Percentiles rank a stretch among this genome's conserved stretches.
Conservation (phyloP, 1,140 invertebrate genomes). For the Prorops nasuta region DNA sequence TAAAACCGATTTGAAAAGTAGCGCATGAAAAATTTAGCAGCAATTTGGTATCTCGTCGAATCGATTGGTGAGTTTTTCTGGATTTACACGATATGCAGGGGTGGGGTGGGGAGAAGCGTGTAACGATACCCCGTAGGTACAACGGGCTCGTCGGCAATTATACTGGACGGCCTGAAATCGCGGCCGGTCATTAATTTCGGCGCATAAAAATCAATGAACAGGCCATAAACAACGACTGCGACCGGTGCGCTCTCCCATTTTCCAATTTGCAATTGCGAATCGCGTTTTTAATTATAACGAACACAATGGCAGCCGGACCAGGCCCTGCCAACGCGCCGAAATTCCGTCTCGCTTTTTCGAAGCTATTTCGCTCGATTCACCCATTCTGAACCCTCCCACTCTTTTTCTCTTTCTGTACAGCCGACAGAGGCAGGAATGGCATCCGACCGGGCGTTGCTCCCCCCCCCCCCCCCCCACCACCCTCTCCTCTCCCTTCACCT, state of each 20-base stretch:
- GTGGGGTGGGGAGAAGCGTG: conserved; percentile 16
- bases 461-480: conserved; percentile 23
- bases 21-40: too few relatives aligned
- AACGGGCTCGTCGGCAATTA: conserved; percentile 39
- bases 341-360: not conserved
- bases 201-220: conserved; percentile 59
- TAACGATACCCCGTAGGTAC: conserved; percentile 33
- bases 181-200: conserved; percentile 54
- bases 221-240: conserved; percentile 54
- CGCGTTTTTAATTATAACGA: conserved; percentile 60
- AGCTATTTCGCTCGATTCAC: not conserved
- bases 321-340: conserved; percentile 5
- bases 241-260: conserved; percentile 41
- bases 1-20: too few relatives aligned
- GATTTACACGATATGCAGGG: too few relatives aligned
- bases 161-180: conserved; percentile 49
- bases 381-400: not conserved
- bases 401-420: conserved; percentile 14
- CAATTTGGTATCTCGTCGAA: too few relatives aligned
- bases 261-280: conserved; percentile 60
- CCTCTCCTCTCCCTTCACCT: too few relatives aligned
- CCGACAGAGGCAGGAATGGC: conserved; percentile 50
- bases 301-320: conserved; percentile 53
- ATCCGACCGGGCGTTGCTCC: conserved; percentile 45
- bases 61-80: too few relatives aligned